Percentiles rank a stretch among this genome's conserved stretches.
These are phyloP conservation scores for Cariama cristata DNA, from an alignment of 2,113 vertebrate species.

Conservation along the genomic window DNA sequence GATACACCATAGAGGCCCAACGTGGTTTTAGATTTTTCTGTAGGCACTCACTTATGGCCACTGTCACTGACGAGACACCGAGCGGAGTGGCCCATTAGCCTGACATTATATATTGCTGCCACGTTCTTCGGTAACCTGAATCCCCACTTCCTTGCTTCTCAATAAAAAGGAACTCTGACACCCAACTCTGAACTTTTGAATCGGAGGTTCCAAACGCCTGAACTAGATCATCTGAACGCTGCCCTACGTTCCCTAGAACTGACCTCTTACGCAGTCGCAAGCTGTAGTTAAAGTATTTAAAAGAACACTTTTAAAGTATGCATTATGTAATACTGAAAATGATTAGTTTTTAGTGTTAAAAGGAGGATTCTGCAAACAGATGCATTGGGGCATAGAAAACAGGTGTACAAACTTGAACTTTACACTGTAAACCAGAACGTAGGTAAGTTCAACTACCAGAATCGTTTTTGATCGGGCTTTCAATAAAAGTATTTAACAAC, in stretches of 20 bases:
- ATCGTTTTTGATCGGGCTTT: background rate
- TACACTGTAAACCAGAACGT: background rate
- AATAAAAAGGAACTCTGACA: background rate
- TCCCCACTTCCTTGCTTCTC: background rate
- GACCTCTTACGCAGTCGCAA: background rate
- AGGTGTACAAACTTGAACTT: background rate
- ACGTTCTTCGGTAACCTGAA: background rate
- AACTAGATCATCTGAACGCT: background rate
- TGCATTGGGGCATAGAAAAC: background rate
- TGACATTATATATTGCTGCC: background rate
- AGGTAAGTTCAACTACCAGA: background rate
- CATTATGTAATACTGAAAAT: background rate
- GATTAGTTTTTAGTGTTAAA: background rate
- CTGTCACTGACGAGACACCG: background rate
- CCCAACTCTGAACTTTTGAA: background rate
- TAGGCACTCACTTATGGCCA: fast-evolving
- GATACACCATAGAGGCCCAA: background rate
- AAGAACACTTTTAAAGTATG: background rate
- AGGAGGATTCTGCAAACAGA: background rate
- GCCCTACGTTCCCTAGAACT: background rate
- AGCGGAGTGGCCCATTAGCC: background rate
- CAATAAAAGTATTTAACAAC: background rate
- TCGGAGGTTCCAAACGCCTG: background rate
- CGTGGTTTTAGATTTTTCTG: background rate
- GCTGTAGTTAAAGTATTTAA: background rate